Percentiles rank a stretch among this genome's conserved stretches.
Evolutionary conservation across 2,797 vertebrate genomes (phyloP).

Genomic region (Sebastes hubbsi): DNA sequence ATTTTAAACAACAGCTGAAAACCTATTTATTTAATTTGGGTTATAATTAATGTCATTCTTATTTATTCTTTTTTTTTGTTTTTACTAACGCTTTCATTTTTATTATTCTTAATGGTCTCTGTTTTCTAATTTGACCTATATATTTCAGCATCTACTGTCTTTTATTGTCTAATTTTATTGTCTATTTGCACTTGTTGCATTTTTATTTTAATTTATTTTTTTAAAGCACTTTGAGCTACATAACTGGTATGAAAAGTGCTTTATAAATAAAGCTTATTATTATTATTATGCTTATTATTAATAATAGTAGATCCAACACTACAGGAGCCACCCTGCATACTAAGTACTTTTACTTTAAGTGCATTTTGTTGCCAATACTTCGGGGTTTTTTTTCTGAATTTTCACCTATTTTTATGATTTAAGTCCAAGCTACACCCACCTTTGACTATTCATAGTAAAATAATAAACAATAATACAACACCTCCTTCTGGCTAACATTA

Average conservation of each 20-base stretch:
- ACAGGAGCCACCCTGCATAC: neutral
- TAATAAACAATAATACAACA: conserved; percentile 5
- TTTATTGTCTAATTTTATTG: neutral
- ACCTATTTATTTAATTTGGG: neutral
- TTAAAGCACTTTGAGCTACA: neutral
- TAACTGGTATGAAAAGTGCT: neutral
- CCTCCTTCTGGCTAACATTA: conserved; percentile 10
- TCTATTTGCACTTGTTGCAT: neutral
- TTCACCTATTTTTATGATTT: neutral
- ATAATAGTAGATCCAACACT: neutral
- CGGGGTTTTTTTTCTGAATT: neutral
- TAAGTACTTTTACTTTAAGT: neutral
- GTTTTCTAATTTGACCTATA: neutral
- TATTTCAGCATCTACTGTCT: neutral
- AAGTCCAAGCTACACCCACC: neutral
- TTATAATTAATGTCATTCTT: neutral
- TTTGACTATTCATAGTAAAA: neutral
- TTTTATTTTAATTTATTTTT: neutral
- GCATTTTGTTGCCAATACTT: neutral
- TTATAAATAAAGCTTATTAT: neutral
- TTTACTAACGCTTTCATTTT: no score
- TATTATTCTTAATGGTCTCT: neutral
- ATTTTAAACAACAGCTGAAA: neutral
- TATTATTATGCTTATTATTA: neutral
- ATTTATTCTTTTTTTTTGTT: neutral